Conservation (phyloP, 1,140 invertebrate genomes). For the Zaprionus nigranus region DNA sequence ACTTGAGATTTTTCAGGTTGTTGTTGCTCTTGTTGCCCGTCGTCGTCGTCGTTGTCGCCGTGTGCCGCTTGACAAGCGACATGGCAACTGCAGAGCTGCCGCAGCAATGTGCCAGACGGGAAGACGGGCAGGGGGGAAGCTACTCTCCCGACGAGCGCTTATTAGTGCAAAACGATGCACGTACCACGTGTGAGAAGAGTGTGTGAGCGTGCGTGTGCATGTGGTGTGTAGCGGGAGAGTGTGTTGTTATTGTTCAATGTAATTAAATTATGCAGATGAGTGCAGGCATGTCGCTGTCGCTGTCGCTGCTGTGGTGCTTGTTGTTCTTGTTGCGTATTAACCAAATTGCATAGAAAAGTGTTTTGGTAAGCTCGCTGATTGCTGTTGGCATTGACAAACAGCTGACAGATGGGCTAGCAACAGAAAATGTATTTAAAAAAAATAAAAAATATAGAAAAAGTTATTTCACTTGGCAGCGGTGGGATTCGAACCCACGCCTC, state of each 20-base stretch:
- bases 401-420: conserved; percentile 54
- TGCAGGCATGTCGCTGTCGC: conserved; percentile 51
- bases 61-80: conserved; percentile 60
- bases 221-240: conserved; percentile 18
- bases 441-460: not conserved
- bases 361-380: conserved; percentile 56
- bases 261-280: conserved; percentile 82
- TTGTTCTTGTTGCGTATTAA: conserved; percentile 48
- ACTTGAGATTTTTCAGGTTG: conserved; percentile 60
- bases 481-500: conserved; percentile 99
- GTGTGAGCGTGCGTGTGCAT: conserved; percentile 34
- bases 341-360: conserved; percentile 70
- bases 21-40: conserved; percentile 14
- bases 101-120: conserved; percentile 1
- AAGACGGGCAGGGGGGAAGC: not conserved
- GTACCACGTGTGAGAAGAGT: conserved; percentile 25
- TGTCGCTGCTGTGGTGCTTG: conserved; percentile 3
- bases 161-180: conserved; percentile 75
- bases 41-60: conserved; percentile 12
- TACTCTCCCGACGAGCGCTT: conserved; percentile 50
- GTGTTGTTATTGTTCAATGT: conserved; percentile 78
- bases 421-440: conserved; percentile 1
- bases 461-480: conserved; percentile 91
- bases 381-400: conserved; percentile 55
- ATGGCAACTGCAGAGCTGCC: conserved; percentile 30